Conservation (phyloP, 2,797 vertebrate species). For the Lepus townsendii region DNA sequence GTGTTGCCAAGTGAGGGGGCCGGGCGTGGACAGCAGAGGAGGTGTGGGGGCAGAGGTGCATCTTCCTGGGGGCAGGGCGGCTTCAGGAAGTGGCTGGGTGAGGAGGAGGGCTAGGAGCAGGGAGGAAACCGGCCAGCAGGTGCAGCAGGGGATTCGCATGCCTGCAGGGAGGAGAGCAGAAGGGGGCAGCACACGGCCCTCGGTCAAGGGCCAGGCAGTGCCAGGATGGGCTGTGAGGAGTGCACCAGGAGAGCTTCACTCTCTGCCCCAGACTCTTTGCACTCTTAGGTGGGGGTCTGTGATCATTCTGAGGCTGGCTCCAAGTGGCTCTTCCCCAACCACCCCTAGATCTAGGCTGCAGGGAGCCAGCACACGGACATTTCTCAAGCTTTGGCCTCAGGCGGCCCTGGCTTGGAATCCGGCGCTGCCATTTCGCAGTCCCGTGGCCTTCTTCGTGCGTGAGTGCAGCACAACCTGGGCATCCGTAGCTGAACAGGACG, state of each 20-base stretch:
- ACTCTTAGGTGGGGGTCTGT: background rate
- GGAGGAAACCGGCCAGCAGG: background rate
- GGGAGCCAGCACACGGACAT: background rate
- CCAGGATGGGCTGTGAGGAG: background rate
- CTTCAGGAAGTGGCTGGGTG: conserved; percentile 1
- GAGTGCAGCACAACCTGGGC: background rate
- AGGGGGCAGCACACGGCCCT: background rate
- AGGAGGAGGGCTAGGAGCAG: background rate
- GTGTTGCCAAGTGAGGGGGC: background rate
- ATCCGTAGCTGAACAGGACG: background rate
- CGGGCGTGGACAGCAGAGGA: too few species aligned
- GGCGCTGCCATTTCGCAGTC: background rate
- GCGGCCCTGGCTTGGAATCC: background rate
- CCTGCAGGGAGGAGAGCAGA: background rate
- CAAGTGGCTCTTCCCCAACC: background rate
- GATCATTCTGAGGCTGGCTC: background rate
- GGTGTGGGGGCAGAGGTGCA: background rate
- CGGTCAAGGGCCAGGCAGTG: background rate
- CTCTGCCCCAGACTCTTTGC: background rate
- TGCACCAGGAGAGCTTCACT: background rate
- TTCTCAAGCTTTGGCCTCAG: background rate
- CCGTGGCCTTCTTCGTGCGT: background rate
- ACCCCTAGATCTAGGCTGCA: background rate
- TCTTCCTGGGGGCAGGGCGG: background rate
- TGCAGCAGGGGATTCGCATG: background rate